Conservation (phyloP, 2,888 invertebrate genomes). For the Palloptera scutellata region DNA sequence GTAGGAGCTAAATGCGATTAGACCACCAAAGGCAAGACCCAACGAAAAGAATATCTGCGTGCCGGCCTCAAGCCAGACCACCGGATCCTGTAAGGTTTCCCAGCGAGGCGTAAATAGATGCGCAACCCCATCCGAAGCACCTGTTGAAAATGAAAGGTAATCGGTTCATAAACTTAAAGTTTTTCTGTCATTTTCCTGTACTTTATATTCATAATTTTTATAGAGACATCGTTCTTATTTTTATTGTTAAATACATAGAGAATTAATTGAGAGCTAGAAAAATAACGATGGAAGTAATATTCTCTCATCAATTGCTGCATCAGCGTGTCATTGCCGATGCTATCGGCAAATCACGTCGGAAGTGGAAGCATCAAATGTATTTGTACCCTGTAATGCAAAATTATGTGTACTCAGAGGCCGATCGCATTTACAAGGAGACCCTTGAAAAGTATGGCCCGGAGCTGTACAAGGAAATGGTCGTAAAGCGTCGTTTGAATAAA, state of each 20-base stretch:
- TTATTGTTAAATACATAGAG: background rate
- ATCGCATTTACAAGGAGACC: slow-evolving; percentile 35
- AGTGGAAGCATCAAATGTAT: slow-evolving; percentile 33
- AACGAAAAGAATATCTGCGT: slow-evolving; percentile 98
- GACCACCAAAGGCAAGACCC: slow-evolving; percentile 93
- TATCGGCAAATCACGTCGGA: slow-evolving; percentile 34
- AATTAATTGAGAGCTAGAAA: background rate
- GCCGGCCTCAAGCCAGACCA: slow-evolving; percentile 97
- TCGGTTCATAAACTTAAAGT: background rate
- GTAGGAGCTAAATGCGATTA: slow-evolving; percentile 93
- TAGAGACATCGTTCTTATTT: background rate
- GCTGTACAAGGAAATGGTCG: slow-evolving; percentile 26
- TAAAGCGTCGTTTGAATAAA: slow-evolving; percentile 32
- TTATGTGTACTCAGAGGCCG: slow-evolving; percentile 31
- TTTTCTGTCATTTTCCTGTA: too few relatives aligned
- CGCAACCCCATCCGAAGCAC: slow-evolving; percentile 76
- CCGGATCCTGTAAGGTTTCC: slow-evolving; percentile 89
- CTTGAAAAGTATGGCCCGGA: slow-evolving; percentile 29
- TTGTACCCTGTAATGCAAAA: slow-evolving; percentile 38
- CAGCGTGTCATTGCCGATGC: slow-evolving; percentile 33
- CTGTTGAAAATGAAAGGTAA: slow-evolving; percentile 36
- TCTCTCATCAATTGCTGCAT: slow-evolving; percentile 35
- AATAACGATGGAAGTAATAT: slow-evolving; percentile 35
- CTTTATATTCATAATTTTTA: background rate
- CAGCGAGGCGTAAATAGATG: slow-evolving; percentile 94